Evolutionary conservation across 2,888 invertebrate species (phyloP).

Genomic region (Agrochola macilenta): DNA sequence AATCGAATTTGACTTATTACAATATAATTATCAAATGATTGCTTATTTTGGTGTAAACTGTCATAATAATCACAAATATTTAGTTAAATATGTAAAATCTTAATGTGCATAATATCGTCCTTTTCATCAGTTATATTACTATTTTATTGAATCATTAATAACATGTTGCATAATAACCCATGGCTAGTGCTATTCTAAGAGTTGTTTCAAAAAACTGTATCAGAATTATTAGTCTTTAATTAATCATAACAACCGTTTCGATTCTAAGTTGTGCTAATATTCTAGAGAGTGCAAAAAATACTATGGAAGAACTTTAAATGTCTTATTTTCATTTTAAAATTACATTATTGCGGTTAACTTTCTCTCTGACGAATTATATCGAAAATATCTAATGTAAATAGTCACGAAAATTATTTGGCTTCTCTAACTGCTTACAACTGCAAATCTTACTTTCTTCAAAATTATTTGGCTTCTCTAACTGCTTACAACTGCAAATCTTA

Average conservation of each 20-base stretch:
- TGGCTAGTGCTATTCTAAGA: conserved; percentile 15
- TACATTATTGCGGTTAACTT: conserved; percentile 39
- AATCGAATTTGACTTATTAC: conserved; percentile 47
- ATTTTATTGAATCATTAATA: conserved; percentile 7
- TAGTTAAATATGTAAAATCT: conserved; percentile 36
- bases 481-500: conserved; percentile 5
- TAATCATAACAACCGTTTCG: conserved; percentile 38
- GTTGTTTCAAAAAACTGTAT: conserved; percentile 28
- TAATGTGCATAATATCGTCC: conserved; percentile 32
- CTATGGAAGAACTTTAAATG: conserved; percentile 58
- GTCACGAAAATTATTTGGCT: conserved; percentile 29
- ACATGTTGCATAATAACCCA: conserved; percentile 16
- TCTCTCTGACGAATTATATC: conserved; percentile 43
- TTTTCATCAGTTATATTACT: background rate
- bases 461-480: conserved; percentile 24
- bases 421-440: conserved; percentile 19
- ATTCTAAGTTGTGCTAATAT: conserved; percentile 52
- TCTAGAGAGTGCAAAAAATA: conserved; percentile 62
- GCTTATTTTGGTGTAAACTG: conserved; percentile 64
- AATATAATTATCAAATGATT: conserved; percentile 57
- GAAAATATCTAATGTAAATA: conserved; percentile 36
- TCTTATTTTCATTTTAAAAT: conserved; percentile 22
- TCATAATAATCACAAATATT: conserved; percentile 59
- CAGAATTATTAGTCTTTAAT: conserved; percentile 45
- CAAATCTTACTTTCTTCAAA: conserved; percentile 18